Evolutionary conservation across 2,888 invertebrate genomes (phyloP).

Genomic region (Patella caerulea): DNA sequence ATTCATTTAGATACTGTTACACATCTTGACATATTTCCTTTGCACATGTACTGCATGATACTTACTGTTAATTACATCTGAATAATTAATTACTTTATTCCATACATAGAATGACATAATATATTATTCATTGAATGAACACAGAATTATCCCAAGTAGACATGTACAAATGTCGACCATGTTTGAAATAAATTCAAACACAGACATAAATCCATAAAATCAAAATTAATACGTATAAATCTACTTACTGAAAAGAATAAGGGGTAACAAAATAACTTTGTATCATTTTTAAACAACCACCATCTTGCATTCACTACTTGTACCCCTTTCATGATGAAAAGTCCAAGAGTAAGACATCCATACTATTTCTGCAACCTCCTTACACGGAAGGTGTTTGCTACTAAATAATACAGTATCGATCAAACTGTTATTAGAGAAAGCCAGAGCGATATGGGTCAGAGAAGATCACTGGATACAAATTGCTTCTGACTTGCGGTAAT

Average conservation of each 20-base stretch:
- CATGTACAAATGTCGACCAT: neutral
- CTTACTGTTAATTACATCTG: too few species aligned
- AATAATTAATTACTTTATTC: too few species aligned
- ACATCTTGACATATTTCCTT: too few species aligned
- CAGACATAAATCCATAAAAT: neutral
- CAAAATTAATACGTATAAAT: neutral
- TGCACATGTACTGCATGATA: too few species aligned
- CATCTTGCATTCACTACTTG: neutral
- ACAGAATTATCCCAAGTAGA: neutral
- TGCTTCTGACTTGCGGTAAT: neutral
- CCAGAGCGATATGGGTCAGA: too few species aligned
- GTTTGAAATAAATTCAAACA: neutral
- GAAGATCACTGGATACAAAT: slow-evolving; percentile 1
- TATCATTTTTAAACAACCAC: slow-evolving; percentile 10
- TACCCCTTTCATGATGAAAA: slow-evolving; percentile 4
- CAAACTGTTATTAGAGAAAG: neutral
- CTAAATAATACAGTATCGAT: neutral
- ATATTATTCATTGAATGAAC: too few species aligned
- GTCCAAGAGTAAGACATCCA: too few species aligned
- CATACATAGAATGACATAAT: too few species aligned
- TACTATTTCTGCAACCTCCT: too few species aligned
- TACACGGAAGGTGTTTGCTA: neutral
- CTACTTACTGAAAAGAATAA: neutral
- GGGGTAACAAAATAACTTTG: slow-evolving; percentile 7
- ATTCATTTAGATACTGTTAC: too few species aligned